Base-by-base conservation (phyloP, 2,888 invertebrate species). In the Plagodis dolabraria region DNA sequence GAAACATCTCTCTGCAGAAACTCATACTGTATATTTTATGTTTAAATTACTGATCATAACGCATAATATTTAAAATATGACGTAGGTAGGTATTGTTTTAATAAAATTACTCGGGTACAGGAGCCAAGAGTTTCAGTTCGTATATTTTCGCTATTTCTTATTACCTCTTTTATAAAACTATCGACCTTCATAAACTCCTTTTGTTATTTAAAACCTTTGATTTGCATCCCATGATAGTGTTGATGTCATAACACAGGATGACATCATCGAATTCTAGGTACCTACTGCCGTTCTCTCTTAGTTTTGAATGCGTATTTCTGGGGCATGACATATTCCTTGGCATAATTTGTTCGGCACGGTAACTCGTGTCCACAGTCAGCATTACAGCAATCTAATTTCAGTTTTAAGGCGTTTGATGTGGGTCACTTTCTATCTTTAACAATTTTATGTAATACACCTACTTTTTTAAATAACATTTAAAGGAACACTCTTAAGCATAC, bases 321-420 rank as follows among this genome's bases (percentile, higher is more conserved):
- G 83, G 80, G 74, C 80, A 86, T 89, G 89, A 89, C 90, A 89
- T 86, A 80, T 85, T 82, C 85, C 83, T 87, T 85, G 85, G 83
- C 80, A 76, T 82, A 76, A 83, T 83, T 81, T 79, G 75, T 78
- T 75, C 76, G 74, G 70, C 74, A 60, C 67, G 63, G 73, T 77
- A 76, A 75, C 72, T 75, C 73, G 77, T 66, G 77, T 72, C 74
- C 76, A 57, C 49, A 56, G 59, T 51, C 75, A 77, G 70, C 76
- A 81, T 81, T 83, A 78, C 77, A 72, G 73, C 73, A 84, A 82
- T 86, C 88, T 87, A 84, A 89, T 83, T 88, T 87, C 80, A 85
- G 82, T 85, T 82, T 58, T 82, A 79, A 83, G 71, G 80, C 78
- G 69, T 68, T 68, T 74, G 67, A 89, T 85, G 64, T 87, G 71